These are phyloP conservation scores for Lysandra bellargus DNA, from an alignment of 2,888 invertebrate species.

Conservation along the genomic window DNA sequence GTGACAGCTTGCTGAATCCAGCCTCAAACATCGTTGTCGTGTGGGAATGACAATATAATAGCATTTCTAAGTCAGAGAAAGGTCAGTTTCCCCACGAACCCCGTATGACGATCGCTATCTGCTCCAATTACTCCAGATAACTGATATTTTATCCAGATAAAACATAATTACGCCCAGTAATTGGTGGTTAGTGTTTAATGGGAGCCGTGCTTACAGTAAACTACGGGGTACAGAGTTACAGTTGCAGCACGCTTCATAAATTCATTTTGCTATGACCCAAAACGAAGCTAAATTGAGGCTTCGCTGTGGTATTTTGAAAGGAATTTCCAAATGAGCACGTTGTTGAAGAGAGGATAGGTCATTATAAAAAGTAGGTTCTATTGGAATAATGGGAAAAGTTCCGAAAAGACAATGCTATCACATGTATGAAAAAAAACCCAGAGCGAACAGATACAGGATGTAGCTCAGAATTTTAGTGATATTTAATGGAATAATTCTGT, in stretches of 20 bases:
- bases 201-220: slow-evolving; percentile 10
- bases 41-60: slow-evolving; percentile 63
- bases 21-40: slow-evolving; percentile 45
- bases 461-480: too few species aligned
- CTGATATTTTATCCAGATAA: slow-evolving; percentile 27
- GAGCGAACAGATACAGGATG: too few species aligned
- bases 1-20: slow-evolving; percentile 34
- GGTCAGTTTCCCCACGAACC: slow-evolving; percentile 57
- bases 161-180: slow-evolving; percentile 16
- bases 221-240: background rate
- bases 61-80: slow-evolving; percentile 56
- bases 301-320: background rate
- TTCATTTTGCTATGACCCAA: slow-evolving; percentile 10
- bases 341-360: background rate
- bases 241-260: slow-evolving; percentile 8
- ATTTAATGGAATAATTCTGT: too few species aligned
- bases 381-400: background rate
- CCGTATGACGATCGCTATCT: slow-evolving; percentile 41
- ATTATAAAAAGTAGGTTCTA: background rate
- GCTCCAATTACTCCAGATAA: slow-evolving; percentile 26
- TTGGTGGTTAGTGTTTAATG: slow-evolving; percentile 7
- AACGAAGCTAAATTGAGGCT: background rate
- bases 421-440: too few species aligned
- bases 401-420: background rate
- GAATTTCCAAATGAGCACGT: background rate